phyloP scores from a whole-genome alignment of 2,113 vertebrate species.

The Cygnus atratus region DNA sequence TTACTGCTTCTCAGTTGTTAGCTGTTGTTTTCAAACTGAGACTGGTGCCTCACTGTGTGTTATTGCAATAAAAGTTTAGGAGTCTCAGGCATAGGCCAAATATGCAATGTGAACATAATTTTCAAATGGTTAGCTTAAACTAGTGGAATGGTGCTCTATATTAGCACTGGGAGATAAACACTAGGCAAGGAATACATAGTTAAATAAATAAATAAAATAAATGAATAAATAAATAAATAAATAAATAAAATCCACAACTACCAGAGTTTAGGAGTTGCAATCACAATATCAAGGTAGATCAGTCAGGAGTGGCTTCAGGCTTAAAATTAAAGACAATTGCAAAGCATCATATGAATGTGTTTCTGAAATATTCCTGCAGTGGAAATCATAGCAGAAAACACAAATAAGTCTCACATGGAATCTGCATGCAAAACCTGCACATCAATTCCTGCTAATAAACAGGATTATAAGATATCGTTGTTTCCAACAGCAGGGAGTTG shows the following conservation, averaged over 20 bases:
- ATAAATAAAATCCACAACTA: background rate
- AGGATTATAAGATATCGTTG: background rate
- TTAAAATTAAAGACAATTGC: background rate
- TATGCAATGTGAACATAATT: background rate
- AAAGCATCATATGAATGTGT: background rate
- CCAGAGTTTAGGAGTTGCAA: background rate
- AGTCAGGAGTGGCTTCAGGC: background rate
- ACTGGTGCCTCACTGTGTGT: background rate
- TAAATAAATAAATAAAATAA: background rate
- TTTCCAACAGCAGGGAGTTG: background rate
- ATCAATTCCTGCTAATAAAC: background rate
- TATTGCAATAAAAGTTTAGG: background rate
- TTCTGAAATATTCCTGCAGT: background rate
- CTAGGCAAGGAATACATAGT: background rate
- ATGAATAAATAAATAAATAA: background rate
- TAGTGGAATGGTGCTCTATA: background rate
- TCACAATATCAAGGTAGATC: background rate
- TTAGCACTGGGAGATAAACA: background rate
- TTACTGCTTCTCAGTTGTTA: background rate
- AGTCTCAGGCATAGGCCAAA: background rate
- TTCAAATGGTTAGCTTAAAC: background rate
- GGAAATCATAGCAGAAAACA: background rate
- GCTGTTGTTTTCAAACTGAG: background rate
- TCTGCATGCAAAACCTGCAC: background rate
- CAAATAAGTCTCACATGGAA: background rate